Evolutionary conservation across 35 echinoderm and acorn worm genomes (phyloP).

Genomic region (Heliocidaris erythrogramma): DNA sequence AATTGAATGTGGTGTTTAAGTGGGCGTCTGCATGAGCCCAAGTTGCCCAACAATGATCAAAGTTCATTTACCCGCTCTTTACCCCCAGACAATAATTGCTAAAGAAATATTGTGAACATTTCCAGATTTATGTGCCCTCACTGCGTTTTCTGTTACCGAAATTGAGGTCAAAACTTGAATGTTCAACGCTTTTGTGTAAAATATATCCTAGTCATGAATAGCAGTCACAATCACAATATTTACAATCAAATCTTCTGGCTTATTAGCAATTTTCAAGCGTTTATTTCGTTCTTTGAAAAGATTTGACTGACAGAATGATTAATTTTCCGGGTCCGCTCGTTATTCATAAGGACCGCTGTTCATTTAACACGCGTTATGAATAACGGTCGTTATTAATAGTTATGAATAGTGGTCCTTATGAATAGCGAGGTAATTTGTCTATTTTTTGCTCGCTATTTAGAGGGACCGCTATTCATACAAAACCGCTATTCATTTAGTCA

Average conservation of each 20-base stretch:
- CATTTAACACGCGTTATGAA: no score
- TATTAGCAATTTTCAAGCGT: neutral
- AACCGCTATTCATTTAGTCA: no score
- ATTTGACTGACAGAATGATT: neutral
- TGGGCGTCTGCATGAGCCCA: neutral
- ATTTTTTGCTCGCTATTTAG: no score
- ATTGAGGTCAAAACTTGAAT: neutral
- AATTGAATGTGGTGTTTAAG: neutral
- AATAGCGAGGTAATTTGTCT: no score
- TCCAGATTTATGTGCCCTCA: no score
- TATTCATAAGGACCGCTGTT: no score
- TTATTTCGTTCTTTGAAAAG: neutral
- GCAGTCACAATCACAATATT: neutral
- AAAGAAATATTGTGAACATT: neutral
- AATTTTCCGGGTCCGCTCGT: no score
- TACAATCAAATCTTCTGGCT: neutral
- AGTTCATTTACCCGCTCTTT: neutral
- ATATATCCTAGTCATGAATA: neutral
- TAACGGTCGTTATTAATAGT: no score
- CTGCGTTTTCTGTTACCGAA: neutral
- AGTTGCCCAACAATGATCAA: neutral
- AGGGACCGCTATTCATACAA: no score
- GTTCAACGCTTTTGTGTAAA: neutral
- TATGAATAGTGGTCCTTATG: no score
- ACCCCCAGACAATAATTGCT: neutral